Percentiles rank a stretch among this genome's conserved stretches.
These are phyloP conservation scores for Paratilapia polleni DNA, from an alignment of 2,113 vertebrate species.

Conservation along the genomic window DNA sequence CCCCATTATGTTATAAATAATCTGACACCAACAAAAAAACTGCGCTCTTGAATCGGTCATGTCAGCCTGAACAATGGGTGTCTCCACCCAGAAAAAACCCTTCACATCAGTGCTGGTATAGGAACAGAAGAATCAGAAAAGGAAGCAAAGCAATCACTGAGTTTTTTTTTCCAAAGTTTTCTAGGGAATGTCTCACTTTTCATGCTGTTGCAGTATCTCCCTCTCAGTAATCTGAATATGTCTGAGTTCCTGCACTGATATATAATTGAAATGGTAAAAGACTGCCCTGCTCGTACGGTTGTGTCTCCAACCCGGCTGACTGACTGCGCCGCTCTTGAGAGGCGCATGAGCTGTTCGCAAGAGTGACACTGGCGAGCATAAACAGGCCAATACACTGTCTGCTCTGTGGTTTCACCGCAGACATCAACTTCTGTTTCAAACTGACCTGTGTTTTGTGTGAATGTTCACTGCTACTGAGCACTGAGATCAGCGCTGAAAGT, in stretches of 20 bases:
- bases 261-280: neutral
- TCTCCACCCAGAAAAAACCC: neutral
- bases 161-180: neutral
- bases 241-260: neutral
- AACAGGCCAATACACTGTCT: neutral
- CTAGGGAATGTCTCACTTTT: neutral
- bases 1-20: no score
- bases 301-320: no score
- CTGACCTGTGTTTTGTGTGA: neutral
- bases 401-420: neutral
- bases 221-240: neutral
- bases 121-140: neutral
- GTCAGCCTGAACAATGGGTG: neutral
- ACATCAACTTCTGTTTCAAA: neutral
- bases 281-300: neutral
- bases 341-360: no score
- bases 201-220: neutral
- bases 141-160: no score
- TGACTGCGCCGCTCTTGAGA: no score
- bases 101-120: neutral
- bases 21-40: no score
- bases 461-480: neutral
- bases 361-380: neutral
- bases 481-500: neutral
- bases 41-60: fast-evolving